These are phyloP conservation scores for human DNA, from an alignment of 2,113 vertebrate genomes.

Conservation along the genomic window GRCh38 chr15:42208001-42208500, in stretches of 20 bases:
- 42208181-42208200: background rate
- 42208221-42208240: rapidly evolving
- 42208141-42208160: slow-evolving; percentile 95
- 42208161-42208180: background rate
- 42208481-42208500: background rate
- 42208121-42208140: slow-evolving; percentile 94
- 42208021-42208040: background rate
- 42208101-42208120: slow-evolving; percentile 98
- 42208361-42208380: rapidly evolving
- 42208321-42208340: slow-evolving; percentile 66
- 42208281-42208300: background rate
- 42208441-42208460: background rate
- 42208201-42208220: background rate
- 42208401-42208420: rapidly evolving
- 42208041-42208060: background rate
- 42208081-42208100: slow-evolving; percentile 97
- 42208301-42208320: slow-evolving; percentile 54
- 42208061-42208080: slow-evolving; percentile 83
- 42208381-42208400: rapidly evolving
- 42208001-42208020: background rate
- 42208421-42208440: background rate
- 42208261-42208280: background rate
- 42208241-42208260: rapidly evolving
- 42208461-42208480: background rate
- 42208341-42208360: slow-evolving; percentile 39